Conservation (phyloP, 2,888 invertebrate species). For the Calameuta idolon region DNA sequence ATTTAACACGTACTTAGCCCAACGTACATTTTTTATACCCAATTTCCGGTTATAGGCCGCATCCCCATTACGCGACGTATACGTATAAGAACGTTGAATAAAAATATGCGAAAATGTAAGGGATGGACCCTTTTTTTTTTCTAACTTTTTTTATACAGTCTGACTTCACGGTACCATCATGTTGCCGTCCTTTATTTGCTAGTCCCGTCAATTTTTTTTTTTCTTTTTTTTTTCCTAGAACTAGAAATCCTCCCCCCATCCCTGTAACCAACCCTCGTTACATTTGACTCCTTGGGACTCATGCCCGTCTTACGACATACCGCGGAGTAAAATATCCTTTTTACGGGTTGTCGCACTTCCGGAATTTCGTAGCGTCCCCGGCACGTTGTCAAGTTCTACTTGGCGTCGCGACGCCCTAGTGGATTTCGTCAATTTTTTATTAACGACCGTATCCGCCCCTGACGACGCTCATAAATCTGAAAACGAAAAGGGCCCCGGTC, state of each 20-base stretch:
- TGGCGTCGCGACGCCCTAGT: background rate
- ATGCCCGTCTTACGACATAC: background rate
- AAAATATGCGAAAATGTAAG: background rate
- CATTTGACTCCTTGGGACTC: background rate
- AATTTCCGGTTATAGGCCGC: constrained; percentile 52
- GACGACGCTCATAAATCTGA: background rate
- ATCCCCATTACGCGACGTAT: background rate
- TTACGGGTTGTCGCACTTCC: background rate
- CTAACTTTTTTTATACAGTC: background rate
- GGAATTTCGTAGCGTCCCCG: background rate
- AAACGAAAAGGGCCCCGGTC: background rate
- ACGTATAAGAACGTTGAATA: background rate
- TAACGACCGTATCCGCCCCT: background rate
- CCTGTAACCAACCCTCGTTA: background rate
- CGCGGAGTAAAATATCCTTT: background rate
- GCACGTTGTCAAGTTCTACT: background rate
- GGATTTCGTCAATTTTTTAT: constrained; percentile 20
- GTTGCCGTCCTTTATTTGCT: background rate
- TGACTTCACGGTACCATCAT: background rate
- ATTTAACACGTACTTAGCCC: constrained; percentile 54
- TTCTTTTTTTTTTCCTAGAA: background rate
- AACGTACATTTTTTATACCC: constrained; percentile 59
- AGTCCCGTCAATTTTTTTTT: background rate
- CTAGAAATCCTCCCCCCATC: background rate
- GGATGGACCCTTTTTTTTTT: background rate